These are phyloP conservation scores for Colletes gigas DNA, from an alignment of 1,140 invertebrate genomes.

Conservation along the genomic window DNA sequence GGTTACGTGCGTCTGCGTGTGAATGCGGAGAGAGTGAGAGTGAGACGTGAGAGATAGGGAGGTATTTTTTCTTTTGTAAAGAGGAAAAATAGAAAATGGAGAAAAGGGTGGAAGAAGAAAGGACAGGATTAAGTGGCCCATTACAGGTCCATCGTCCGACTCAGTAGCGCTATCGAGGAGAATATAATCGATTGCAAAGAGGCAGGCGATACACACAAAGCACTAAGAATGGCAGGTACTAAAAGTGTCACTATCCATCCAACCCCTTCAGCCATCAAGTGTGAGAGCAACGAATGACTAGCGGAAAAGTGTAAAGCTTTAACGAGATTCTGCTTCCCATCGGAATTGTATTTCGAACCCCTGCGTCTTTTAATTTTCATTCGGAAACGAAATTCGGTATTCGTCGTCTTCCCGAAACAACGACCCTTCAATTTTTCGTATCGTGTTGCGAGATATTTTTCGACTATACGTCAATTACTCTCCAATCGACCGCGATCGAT, in stretches of 20 bases:
- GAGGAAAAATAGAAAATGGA: neutral
- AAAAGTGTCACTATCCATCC: slow-evolving; percentile 61
- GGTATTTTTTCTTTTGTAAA: neutral
- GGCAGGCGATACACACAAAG: slow-evolving; percentile 71
- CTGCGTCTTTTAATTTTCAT: neutral
- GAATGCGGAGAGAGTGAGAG: slow-evolving; percentile 56
- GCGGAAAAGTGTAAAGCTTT: slow-evolving; percentile 48
- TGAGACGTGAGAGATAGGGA: slow-evolving; percentile 58
- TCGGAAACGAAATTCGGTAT: too few species aligned
- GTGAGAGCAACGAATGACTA: slow-evolving; percentile 49
- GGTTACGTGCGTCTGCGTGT: slow-evolving; percentile 39
- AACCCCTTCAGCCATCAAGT: slow-evolving; percentile 57
- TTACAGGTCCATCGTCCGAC: slow-evolving; percentile 73
- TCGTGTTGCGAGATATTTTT: neutral
- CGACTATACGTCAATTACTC: neutral
- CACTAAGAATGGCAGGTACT: slow-evolving; percentile 52
- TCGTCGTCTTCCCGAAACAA: too few species aligned
- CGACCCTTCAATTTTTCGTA: too few species aligned
- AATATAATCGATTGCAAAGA: slow-evolving; percentile 72
- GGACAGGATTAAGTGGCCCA: slow-evolving; percentile 53
- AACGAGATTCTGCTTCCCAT: slow-evolving; percentile 49
- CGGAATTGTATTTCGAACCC: slow-evolving; percentile 4
- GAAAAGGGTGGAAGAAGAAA: slow-evolving; percentile 1
- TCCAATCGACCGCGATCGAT: neutral
- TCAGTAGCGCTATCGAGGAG: slow-evolving; percentile 72